Conservation (phyloP, 2,113 vertebrate species). For the Vulpes vulpes region DNA sequence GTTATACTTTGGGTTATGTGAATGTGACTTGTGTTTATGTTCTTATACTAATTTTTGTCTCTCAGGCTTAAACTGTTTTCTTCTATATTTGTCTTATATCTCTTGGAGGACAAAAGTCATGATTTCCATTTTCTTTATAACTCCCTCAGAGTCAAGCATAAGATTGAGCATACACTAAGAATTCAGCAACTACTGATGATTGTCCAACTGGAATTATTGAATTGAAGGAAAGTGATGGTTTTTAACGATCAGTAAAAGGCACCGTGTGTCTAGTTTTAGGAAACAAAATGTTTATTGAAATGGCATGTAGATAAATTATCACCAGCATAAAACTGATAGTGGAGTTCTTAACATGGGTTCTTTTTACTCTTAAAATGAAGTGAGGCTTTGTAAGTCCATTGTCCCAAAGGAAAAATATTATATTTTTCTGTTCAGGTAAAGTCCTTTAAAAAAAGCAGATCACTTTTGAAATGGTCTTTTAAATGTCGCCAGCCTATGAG, state of each 20-base stretch:
- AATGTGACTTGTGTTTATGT: neutral
- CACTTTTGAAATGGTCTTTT: conserved; percentile 80
- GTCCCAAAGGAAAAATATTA: conserved; percentile 75
- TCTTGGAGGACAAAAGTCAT: neutral
- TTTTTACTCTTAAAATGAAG: conserved; percentile 80
- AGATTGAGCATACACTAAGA: neutral
- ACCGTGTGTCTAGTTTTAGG: conserved; percentile 71
- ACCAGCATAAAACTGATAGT: conserved; percentile 75
- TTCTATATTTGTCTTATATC: neutral
- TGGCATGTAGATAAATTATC: conserved; percentile 82
- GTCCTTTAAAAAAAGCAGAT: conserved; percentile 76
- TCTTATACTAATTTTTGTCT: neutral
- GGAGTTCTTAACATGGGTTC: conserved; percentile 65
- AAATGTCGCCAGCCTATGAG: conserved; percentile 87
- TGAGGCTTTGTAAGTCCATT: conserved; percentile 70
- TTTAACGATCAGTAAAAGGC: conserved; percentile 47
- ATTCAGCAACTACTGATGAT: neutral
- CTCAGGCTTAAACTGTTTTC: neutral
- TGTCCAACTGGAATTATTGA: neutral
- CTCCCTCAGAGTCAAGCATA: neutral
- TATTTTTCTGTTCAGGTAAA: conserved; percentile 79
- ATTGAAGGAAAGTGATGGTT: neutral
- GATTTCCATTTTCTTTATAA: neutral
- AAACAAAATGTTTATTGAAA: conserved; percentile 87
- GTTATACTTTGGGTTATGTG: neutral